phyloP scores from a whole-genome alignment of 2,888 invertebrate genomes.

The Mechanitis mazaeus region DNA sequence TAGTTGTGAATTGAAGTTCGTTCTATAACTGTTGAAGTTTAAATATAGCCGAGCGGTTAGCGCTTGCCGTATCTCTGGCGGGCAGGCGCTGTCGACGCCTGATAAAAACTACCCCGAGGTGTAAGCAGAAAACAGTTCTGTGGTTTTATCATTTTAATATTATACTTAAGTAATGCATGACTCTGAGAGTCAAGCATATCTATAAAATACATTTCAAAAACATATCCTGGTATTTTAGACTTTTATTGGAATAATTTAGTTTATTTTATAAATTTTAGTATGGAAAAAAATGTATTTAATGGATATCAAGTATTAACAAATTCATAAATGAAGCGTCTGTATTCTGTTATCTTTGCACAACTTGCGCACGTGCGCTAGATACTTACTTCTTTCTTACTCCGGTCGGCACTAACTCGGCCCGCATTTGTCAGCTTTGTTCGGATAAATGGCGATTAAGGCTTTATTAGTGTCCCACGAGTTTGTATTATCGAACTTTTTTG shows the following conservation, averaged over 20 bases:
- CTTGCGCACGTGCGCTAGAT: slow-evolving; percentile 11
- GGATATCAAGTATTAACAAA: too few species aligned
- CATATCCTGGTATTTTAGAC: too few species aligned
- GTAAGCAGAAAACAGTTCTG: not conserved
- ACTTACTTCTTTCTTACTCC: slow-evolving; percentile 11
- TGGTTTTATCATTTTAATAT: not conserved
- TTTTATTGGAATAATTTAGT: not conserved
- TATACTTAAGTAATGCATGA: not conserved
- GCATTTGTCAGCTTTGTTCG: slow-evolving; percentile 24
- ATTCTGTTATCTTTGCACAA: slow-evolving; percentile 11
- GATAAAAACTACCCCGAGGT: slow-evolving; percentile 37
- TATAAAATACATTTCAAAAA: not conserved
- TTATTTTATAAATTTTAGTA: too few species aligned
- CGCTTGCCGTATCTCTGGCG: slow-evolving; percentile 40
- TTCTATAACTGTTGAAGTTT: slow-evolving; percentile 36
- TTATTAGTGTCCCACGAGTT: slow-evolving; percentile 17
- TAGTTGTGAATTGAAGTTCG: slow-evolving; percentile 8
- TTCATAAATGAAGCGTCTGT: not conserved
- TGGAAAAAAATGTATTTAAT: too few species aligned
- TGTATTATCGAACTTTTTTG: not conserved
- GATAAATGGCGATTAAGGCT: slow-evolving; percentile 20
- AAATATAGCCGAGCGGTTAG: slow-evolving; percentile 41
- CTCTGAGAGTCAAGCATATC: slow-evolving; percentile 5
- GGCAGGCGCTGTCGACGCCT: slow-evolving; percentile 40
- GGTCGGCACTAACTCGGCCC: slow-evolving; percentile 7